These are phyloP conservation scores for Carposina sasakii DNA, from an alignment of 1,140 invertebrate genomes.

Conservation along the genomic window DNA sequence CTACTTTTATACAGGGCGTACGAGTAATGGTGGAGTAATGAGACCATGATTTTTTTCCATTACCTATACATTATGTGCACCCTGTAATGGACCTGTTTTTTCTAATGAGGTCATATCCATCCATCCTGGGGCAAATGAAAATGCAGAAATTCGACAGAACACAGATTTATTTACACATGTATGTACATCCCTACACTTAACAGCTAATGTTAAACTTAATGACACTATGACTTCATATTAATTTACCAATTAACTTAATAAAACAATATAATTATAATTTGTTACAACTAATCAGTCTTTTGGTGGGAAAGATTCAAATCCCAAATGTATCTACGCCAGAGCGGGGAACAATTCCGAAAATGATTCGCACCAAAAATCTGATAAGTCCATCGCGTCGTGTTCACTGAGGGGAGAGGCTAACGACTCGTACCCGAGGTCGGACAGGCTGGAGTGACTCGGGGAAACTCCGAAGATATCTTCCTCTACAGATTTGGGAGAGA, in stretches of 20 bases:
- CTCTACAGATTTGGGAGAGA: slow-evolving; percentile 59
- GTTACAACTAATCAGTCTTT: slow-evolving; percentile 65
- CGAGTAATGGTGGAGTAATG: too few species aligned
- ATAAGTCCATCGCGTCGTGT: slow-evolving; percentile 58
- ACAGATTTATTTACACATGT: slow-evolving; percentile 44
- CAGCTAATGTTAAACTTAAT: slow-evolving; percentile 6
- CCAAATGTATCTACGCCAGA: slow-evolving; percentile 57
- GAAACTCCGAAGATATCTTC: slow-evolving; percentile 52
- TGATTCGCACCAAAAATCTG: slow-evolving; percentile 77
- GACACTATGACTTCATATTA: slow-evolving; percentile 19
- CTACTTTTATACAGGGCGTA: too few species aligned
- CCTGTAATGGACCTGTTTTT: too few species aligned
- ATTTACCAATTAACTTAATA: slow-evolving; percentile 30
- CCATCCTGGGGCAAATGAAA: background rate
- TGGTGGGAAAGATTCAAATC: slow-evolving; percentile 46
- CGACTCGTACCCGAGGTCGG: slow-evolving; percentile 76
- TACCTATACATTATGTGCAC: too few species aligned
- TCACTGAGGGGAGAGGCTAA: slow-evolving; percentile 72
- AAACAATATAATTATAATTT: slow-evolving; percentile 17
- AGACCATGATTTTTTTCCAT: too few species aligned
- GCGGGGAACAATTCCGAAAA: slow-evolving; percentile 77
- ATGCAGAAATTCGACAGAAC: slow-evolving; percentile 15
- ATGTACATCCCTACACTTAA: slow-evolving; percentile 33
- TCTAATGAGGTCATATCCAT: too few species aligned
- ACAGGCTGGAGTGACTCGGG: slow-evolving; percentile 57